These are phyloP conservation scores for Agrotis segetum DNA, from an alignment of 2,888 invertebrate genomes.

Conservation along the genomic window DNA sequence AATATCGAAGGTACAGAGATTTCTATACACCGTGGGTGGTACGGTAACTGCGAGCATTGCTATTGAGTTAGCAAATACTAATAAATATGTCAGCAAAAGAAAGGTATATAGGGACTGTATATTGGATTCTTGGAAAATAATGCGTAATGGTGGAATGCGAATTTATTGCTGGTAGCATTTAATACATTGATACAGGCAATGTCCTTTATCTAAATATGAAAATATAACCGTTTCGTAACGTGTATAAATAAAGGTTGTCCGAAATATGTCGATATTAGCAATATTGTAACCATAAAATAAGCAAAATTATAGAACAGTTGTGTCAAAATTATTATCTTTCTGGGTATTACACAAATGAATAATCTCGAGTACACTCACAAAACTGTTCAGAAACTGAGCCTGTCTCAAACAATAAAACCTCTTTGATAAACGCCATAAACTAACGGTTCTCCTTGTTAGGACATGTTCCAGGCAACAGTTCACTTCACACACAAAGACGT, in stretches of 20 bases:
- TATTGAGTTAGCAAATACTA: slow-evolving; percentile 46
- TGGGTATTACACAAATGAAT: background rate
- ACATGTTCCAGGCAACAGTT: slow-evolving; percentile 21
- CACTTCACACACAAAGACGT: slow-evolving; percentile 43
- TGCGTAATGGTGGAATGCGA: slow-evolving; percentile 15
- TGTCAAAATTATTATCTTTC: background rate
- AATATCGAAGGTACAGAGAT: slow-evolving; percentile 26
- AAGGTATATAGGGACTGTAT: slow-evolving; percentile 24
- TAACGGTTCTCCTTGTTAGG: slow-evolving; percentile 34
- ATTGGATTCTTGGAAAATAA: slow-evolving; percentile 31
- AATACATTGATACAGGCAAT: background rate
- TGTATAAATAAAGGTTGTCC: too few species aligned
- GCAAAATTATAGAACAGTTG: too few species aligned
- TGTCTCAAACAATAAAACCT: slow-evolving; percentile 12
- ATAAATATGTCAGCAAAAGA: slow-evolving; percentile 46
- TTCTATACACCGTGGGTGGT: slow-evolving; percentile 51
- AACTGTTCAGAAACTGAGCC: slow-evolving; percentile 11
- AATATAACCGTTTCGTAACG: too few species aligned
- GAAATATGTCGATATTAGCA: too few species aligned
- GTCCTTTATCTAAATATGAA: background rate
- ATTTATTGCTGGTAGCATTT: slow-evolving; percentile 8
- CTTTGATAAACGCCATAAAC: slow-evolving; percentile 20
- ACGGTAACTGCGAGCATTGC: slow-evolving; percentile 16
- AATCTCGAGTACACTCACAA: background rate
- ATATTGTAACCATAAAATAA: too few species aligned